phyloP scores from a whole-genome alignment of 2,797 vertebrate genomes.

The Knipowitschia caucasica region DNA sequence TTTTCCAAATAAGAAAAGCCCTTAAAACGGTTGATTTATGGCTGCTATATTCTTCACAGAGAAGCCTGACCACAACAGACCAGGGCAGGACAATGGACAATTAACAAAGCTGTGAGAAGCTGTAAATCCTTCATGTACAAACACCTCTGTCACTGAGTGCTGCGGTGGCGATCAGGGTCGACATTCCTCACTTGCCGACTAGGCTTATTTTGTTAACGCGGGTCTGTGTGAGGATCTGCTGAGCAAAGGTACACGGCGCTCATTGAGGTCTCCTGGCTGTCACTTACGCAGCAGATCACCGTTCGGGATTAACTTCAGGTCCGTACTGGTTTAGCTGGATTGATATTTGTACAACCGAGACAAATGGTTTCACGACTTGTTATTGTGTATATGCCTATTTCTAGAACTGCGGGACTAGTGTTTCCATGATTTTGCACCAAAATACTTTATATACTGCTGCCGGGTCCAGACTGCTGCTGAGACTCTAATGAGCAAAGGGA shows the following conservation, averaged over 20 bases:
- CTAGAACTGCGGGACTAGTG: not conserved
- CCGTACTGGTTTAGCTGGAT: constrained; percentile 66
- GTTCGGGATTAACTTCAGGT: constrained; percentile 60
- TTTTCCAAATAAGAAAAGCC: constrained; percentile 53
- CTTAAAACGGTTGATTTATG: constrained; percentile 53
- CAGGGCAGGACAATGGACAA: constrained; percentile 60
- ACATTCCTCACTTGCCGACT: constrained; percentile 67
- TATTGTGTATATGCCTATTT: not conserved
- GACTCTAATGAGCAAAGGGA: too few species aligned
- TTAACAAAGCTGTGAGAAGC: constrained; percentile 66
- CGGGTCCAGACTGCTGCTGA: too few species aligned
- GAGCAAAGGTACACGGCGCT: constrained; percentile 66
- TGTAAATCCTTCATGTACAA: constrained; percentile 73
- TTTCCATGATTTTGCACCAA: not conserved
- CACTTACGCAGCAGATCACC: constrained; percentile 53
- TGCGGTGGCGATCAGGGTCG: constrained; percentile 47
- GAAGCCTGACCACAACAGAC: constrained; percentile 56
- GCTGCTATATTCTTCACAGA: constrained; percentile 59
- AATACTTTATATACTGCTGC: too few species aligned
- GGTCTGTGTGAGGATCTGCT: constrained; percentile 48
- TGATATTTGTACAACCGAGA: constrained; percentile 73
- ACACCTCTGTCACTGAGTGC: constrained; percentile 50
- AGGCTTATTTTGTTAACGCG: constrained; percentile 59
- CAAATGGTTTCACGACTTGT: constrained; percentile 70
- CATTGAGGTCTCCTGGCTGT: constrained; percentile 59